phyloP scores from a whole-genome alignment of 2,797 vertebrate species.

The Syndactyla subalaris region DNA sequence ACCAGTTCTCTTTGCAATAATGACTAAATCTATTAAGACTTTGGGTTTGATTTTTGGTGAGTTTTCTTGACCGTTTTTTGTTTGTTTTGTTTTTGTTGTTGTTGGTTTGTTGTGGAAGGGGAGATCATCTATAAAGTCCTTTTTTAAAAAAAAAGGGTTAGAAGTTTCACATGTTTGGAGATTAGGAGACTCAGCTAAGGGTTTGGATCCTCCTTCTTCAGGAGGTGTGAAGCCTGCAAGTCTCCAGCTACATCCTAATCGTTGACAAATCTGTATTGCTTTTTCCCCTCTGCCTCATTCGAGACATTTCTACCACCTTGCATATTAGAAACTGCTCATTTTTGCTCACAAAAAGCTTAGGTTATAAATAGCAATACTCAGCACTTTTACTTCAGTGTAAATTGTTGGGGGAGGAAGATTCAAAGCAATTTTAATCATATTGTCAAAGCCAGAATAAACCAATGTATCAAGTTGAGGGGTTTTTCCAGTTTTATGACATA shows the following conservation, averaged over 20 bases:
- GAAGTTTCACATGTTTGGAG: neutral
- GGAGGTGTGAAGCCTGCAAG: neutral
- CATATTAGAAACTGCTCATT: neutral
- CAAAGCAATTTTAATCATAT: conserved; percentile 55
- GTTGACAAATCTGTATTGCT: neutral
- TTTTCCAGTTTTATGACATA: conserved; percentile 52
- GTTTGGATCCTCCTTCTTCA: neutral
- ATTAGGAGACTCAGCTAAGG: neutral
- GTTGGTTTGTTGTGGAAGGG: neutral
- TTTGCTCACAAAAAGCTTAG: neutral
- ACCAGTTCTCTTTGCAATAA: neutral
- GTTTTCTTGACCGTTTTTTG: neutral
- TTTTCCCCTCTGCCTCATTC: neutral
- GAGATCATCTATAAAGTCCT: neutral
- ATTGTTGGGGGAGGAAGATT: conserved; percentile 1
- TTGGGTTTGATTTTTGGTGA: neutral
- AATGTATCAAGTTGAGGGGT: conserved; percentile 53
- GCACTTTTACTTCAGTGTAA: neutral
- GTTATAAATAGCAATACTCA: neutral
- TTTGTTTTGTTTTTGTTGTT: too few species aligned
- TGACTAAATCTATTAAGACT: neutral
- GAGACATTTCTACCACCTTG: neutral
- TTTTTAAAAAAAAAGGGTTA: too few species aligned
- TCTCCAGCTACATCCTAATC: neutral
- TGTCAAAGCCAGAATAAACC: conserved; percentile 65